Evolutionary conservation across 1,140 invertebrate species (phyloP), one percentile per base, ranked within the genome.

Genomic region (Trichogramma pretiosum): DNA sequence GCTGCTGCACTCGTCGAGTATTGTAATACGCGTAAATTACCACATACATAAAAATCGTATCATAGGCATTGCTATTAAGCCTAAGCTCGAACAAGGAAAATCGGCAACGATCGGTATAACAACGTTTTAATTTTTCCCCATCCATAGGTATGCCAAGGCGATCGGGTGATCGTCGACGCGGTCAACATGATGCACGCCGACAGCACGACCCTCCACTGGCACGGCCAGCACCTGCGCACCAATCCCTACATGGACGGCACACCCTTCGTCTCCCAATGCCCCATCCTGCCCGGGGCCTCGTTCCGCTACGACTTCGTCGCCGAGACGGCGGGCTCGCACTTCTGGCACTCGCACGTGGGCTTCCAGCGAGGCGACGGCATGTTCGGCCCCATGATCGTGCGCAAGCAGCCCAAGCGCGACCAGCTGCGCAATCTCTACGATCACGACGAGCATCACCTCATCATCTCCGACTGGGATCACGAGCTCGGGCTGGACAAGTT

Each of bases 291-390:
- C 0, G 70, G 70, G 3, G 71, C 73, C 21, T 72, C 66, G 3
- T 82, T 80, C 47, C 68, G 68, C 11, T 78, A 79, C 48, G 56
- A 63, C 37, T 79, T 62, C 21, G 22, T 52, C 3, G 75, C 73
- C 4, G 62, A 59, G 11, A 72, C 64, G 30, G 48, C 62, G 22
- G 81, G 82, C 16, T 83, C 80, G 0, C 78, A 83, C 60, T 83
- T 79, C 54, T 84, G 78, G 75, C 81, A 84, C 61, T 79, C 79
- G 16, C 82, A 84, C 53, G 71, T 77, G 24, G 87, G 87, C 8
- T 78, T 87, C 67, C 88, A 91, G 70, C 67, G 86, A 17, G 80
- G 82, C 5, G 89, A 93, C 60, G 89, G 89, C 1, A 74, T 82
- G 5, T 86, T 84, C 52, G 88, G 89, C 0, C 68, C 83, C 0